Evolutionary conservation across 2,888 invertebrate genomes (phyloP).

Genomic region (Cryptus armator): DNA sequence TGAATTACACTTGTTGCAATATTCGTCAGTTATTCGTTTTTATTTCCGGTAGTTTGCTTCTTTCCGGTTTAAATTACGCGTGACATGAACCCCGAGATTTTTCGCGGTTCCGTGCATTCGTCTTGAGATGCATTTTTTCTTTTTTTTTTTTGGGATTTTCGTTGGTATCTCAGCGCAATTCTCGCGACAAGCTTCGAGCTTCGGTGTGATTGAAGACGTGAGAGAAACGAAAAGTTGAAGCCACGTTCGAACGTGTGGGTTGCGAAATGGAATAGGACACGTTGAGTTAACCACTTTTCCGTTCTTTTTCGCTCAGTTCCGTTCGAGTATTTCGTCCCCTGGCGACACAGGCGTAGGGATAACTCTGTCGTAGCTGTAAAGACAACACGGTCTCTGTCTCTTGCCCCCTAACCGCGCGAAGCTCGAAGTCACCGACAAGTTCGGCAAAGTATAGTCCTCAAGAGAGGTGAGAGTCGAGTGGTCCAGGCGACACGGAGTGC

Average conservation of each 20-base stretch:
- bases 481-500: background rate
- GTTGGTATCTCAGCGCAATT: background rate
- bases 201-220: background rate
- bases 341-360: background rate
- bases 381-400: constrained; percentile 14
- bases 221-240: constrained; percentile 6
- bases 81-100: background rate
- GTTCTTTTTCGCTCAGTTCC: background rate
- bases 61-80: background rate
- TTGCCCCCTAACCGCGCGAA: background rate
- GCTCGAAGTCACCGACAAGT: constrained; percentile 44
- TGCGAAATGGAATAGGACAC: background rate
- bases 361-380: constrained; percentile 18
- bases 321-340: constrained; percentile 8
- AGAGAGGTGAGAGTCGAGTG: constrained; percentile 39
- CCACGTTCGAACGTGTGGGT: background rate
- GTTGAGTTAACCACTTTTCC: constrained; percentile 17
- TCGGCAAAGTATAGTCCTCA: constrained; percentile 20
- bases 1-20: background rate
- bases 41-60: background rate
- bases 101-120: background rate
- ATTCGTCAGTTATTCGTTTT: background rate
- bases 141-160: background rate
- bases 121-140: background rate
- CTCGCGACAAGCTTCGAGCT: background rate